Percentiles rank a stretch among this genome's conserved stretches.
Evolutionary conservation across 2,888 invertebrate species (phyloP).

Genomic region (Hirtodrosophila trivittata): DNA sequence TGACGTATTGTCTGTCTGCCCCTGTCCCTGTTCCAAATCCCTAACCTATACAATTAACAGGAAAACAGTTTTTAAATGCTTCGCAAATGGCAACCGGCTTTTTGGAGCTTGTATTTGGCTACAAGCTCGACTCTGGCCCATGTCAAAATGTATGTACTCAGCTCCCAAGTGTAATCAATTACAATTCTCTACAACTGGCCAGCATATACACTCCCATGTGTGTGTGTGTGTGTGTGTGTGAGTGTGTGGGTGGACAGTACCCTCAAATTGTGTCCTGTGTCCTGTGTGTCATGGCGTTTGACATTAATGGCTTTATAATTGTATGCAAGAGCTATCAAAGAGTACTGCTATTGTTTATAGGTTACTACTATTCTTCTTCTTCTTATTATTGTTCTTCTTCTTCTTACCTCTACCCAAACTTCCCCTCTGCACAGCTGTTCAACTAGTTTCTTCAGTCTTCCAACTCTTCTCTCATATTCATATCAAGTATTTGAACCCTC

Average conservation of each 20-base stretch:
- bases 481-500: too few species aligned
- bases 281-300: conserved; percentile 39
- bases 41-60: conserved; percentile 21
- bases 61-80: conserved; percentile 54
- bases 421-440: too few species aligned
- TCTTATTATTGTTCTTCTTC: not conserved
- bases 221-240: conserved; percentile 5
- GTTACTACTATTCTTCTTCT: not conserved
- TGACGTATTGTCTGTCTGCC: conserved; percentile 16
- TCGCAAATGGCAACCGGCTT: conserved; percentile 15
- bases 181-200: conserved; percentile 35
- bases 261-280: conserved; percentile 32
- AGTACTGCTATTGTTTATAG: conserved; percentile 1
- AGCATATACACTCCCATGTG: not conserved
- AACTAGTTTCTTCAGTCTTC: too few species aligned
- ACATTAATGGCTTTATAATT: conserved; percentile 64
- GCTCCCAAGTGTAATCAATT: conserved; percentile 65
- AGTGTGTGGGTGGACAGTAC: conserved; percentile 18
- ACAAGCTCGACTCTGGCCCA: conserved; percentile 9
- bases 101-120: conserved; percentile 7
- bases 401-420: not conserved
- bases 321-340: conserved; percentile 29
- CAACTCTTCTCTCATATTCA: too few species aligned
- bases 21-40: not conserved
- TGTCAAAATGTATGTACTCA: conserved; percentile 42